Base-by-base conservation (phyloP, 2,888 invertebrate species). In the Zonitis immaculata region DNA sequence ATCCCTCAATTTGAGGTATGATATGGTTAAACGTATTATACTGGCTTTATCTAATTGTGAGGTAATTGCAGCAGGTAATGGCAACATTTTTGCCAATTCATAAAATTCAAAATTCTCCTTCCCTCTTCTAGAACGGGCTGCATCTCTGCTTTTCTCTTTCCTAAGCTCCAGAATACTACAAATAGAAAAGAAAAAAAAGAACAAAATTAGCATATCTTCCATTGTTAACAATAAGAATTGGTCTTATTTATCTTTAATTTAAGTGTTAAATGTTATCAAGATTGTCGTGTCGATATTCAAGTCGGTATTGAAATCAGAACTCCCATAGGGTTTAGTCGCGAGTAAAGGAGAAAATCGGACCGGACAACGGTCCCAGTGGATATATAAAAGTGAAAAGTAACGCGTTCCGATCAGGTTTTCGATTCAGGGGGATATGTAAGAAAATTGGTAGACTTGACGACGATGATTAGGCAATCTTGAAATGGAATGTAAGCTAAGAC, bases 91-190 rank as follows among this genome's bases (percentile, higher is more conserved):
- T 59, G 95, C 95, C 74, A 96, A 81, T 80, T 95, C 94, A 78
- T 95, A 94, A 79, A 95, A 96, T 80, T 96, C 95, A 75, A 88
- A 93, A 79, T 96, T 96, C 76, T 96, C 96, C 72, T 95, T 94
- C 56, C 95, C 94, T 32, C 95, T 83, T 48, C 95, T 80, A 9
- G 93, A 93, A 58, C 95, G 80, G 6, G 95, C 95, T 42, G 95
- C 95, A 75, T 95, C 95, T 67, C 95, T 79, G 63, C 92, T 93
- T 76, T 95, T 95, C 77, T 95, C 95, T 79, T 95, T 95, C 61
- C 95, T 84, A 57, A 95, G 80, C 77, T 95, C 95, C 77, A 95
- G 83, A 73, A 95, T 94, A 77, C 95, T 95, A 87, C 77, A 85
- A 85, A 71, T 67, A 74, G 66, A 72, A 64, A 53, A 57, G 43